Evolutionary conservation across 2,888 invertebrate genomes (phyloP), one percentile per base, ranked within the genome.

Genomic region (Notodonta ziczac): DNA sequence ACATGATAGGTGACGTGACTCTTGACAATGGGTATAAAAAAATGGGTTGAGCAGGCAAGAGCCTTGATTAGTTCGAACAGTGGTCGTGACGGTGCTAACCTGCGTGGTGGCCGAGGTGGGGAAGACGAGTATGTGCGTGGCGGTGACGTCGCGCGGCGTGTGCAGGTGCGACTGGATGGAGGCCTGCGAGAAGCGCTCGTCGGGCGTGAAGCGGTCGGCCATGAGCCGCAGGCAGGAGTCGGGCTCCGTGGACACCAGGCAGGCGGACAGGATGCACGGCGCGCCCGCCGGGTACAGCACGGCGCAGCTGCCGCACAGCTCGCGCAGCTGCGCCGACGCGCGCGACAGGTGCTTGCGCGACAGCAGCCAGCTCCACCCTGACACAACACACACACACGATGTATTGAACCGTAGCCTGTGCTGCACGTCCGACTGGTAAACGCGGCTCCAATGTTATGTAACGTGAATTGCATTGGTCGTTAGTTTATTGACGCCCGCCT

Each of bases 91-190:
- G 24, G 35, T 42, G 55, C 32, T 32, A 60, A 97, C 97, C 95
- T 98, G 98, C 63, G 98, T 98, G 62, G 98, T 98, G 53, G 98
- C 98, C 65, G 98, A 99, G 51, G 99, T 99, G 57, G 99, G 99
- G 93, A 99, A 99, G 75, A 99, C 99, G 76, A 99, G 95, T 75
- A 99, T 99, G 87, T 99, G 99, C 64, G 99, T 99, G 87, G 98
- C 98, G 62, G 98, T 97, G 69, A 98, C 98, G 92, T 99, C 99
- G 70, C 98, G 96, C 7, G 99, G 99, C 65, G 99, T 99, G 77
- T 98, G 97, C 79, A 99, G 94, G 73, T 97, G 97, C 82, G 97
- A 97, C 88, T 98, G 97, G 82, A 97, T 97, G 64, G 97, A 97
- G 73, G 97, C 96, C 87, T 97, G 97, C 70, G 96, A 96, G 92